Evolutionary conservation across 2,797 vertebrate species (phyloP).

Genomic region (Hydrolagus colliei): DNA sequence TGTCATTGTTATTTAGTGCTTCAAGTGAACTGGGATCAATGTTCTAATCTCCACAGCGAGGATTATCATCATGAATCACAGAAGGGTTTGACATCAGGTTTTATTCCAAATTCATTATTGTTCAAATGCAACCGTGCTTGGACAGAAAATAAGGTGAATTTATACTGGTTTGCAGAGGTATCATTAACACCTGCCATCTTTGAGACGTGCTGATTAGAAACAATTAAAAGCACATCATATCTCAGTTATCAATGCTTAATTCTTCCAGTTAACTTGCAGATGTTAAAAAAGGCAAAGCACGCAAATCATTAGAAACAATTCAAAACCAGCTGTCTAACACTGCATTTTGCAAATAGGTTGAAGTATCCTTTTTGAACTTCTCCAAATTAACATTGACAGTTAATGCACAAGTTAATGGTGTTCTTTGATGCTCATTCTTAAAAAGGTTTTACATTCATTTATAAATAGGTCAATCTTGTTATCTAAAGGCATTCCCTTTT

Average conservation of each 20-base stretch:
- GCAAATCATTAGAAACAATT: neutral
- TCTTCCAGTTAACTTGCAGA: neutral
- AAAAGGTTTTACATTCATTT: neutral
- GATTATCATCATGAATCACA: neutral
- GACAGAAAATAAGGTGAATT: too few relatives aligned
- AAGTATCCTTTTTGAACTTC: neutral
- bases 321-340: neutral
- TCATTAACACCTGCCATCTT: too few relatives aligned
- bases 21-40: neutral
- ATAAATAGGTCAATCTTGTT: neutral
- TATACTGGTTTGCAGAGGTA: too few relatives aligned
- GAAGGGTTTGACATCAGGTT: neutral
- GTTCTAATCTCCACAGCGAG: neutral
- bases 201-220: neutral
- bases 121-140: neutral
- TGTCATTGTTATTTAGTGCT: neutral
- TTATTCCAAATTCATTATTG: neutral
- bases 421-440: neutral
- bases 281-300: neutral
- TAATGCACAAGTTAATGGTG: neutral
- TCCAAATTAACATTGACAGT: neutral
- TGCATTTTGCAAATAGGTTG: neutral
- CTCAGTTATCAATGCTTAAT: neutral
- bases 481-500: neutral
- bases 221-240: neutral